Conservation (phyloP, 2,113 vertebrate genomes). For the Eclectus roratus region DNA sequence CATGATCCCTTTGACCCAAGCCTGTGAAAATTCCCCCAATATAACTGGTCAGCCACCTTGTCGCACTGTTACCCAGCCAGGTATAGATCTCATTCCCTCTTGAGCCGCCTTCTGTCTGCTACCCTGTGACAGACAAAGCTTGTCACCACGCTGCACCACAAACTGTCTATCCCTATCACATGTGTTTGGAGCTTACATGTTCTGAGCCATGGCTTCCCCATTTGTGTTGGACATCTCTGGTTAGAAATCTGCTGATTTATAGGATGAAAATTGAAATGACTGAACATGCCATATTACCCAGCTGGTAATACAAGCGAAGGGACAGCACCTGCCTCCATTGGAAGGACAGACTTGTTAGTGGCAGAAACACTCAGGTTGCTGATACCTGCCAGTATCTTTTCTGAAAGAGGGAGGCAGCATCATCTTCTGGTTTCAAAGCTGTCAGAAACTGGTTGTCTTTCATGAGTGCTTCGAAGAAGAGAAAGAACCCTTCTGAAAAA, state of each 20-base stretch:
- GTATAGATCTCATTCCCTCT: background rate
- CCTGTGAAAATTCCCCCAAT: background rate
- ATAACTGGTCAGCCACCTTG: background rate
- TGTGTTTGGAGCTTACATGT: background rate
- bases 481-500: slow-evolving; percentile 28
- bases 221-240: background rate
- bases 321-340: background rate
- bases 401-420: background rate
- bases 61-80: background rate
- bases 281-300: background rate
- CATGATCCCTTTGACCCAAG: background rate
- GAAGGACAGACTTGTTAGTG: background rate
- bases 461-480: background rate
- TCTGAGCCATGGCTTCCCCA: background rate
- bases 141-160: background rate
- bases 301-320: background rate
- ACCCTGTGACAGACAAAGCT: background rate
- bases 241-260: background rate
- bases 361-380: background rate
- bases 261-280: background rate
- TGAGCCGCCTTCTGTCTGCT: background rate
- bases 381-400: background rate
- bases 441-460: slow-evolving; percentile 5
- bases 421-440: slow-evolving; percentile 1
- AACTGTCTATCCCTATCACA: background rate